Base-by-base conservation (phyloP, 1,140 invertebrate species). In the Drosophila subpulchrella region DNA sequence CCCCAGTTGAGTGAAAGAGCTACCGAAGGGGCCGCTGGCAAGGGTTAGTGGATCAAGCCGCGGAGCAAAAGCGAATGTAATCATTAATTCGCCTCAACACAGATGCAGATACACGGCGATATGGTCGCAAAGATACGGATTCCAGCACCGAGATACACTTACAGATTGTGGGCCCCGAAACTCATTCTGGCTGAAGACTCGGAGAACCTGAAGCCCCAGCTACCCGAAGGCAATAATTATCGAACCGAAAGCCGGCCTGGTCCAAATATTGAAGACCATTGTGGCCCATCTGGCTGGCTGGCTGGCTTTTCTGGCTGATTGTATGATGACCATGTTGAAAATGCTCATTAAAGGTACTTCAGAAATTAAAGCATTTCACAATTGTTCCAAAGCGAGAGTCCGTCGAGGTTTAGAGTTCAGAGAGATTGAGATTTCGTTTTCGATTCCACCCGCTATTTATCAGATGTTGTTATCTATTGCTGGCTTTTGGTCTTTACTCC, bases 341-440 rank as follows among this genome's bases (percentile, higher is more conserved):
- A 89, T 89, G 84, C 84, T 89, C 84, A 89, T 89, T 89, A 89
- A 88, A 84, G 84, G 77, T 72, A 81, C 84, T 89, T 89, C 80
- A 89, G 80, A 83, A 89, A 89, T 89, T 89, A 89, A 89, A 89
- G 84, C 84, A 85, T 86, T 89, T 89, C 81, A 89, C 84, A 89
- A 89, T 89, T 89, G 83, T 80, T 88, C 73, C 72, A 53, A 63
- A 77, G 61, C 75, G 81, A 63, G 70, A 70, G 57, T 57, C 62
- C 70, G 75, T 55, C 39, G 15, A 36, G 70, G 70, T 55, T 56
- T 75, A 56, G 72, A 75, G 54, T 68, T 72, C 60, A 53, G 75
- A 54, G 66, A 70, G 54, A 75, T 56, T 57, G 66, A 55, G 56
- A 75, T 75, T 70, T 75, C 54, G 65, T 60, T 68, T 83, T 80